Percentiles rank a stretch among this genome's conserved stretches.
These are phyloP conservation scores for Metellina segmentata DNA, from an alignment of 2,888 invertebrate species.

Conservation along the genomic window DNA sequence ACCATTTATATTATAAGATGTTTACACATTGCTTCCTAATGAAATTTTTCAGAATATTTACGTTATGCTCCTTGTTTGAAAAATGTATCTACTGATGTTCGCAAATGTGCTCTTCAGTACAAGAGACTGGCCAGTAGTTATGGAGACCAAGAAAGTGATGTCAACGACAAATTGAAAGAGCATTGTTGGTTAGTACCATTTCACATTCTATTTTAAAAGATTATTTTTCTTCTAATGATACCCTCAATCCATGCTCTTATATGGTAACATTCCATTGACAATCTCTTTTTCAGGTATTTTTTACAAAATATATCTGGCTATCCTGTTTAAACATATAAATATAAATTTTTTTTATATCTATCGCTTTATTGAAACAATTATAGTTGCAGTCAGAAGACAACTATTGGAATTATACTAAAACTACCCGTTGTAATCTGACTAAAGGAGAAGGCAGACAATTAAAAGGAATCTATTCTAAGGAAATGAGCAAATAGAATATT, in stretches of 20 bases:
- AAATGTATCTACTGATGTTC: slow-evolving; percentile 83
- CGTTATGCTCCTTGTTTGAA: slow-evolving; percentile 85
- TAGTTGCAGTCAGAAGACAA: too few species aligned
- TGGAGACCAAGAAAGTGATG: slow-evolving; percentile 34
- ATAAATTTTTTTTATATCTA: too few species aligned
- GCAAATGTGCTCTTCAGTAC: slow-evolving; percentile 84
- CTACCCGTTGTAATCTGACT: too few species aligned
- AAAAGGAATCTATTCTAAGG: too few species aligned
- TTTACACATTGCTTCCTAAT: too few species aligned
- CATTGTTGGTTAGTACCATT: slow-evolving; percentile 66
- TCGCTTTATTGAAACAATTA: too few species aligned
- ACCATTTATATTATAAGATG: not conserved
- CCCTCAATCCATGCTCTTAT: not conserved
- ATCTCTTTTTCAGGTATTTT: not conserved
- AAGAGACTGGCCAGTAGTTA: slow-evolving; percentile 83
- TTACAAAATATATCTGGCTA: too few species aligned
- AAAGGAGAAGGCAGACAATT: too few species aligned
- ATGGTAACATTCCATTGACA: not conserved
- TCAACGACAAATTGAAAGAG: slow-evolving; percentile 55
- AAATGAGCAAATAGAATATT: too few species aligned
- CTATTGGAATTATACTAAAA: too few species aligned
- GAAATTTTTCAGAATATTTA: slow-evolving; percentile 83
- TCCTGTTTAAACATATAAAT: too few species aligned
- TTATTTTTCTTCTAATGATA: not conserved
- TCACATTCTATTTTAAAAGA: not conserved